Conservation (phyloP, 2,888 invertebrate species). For the Sarcophaga subvicina region DNA sequence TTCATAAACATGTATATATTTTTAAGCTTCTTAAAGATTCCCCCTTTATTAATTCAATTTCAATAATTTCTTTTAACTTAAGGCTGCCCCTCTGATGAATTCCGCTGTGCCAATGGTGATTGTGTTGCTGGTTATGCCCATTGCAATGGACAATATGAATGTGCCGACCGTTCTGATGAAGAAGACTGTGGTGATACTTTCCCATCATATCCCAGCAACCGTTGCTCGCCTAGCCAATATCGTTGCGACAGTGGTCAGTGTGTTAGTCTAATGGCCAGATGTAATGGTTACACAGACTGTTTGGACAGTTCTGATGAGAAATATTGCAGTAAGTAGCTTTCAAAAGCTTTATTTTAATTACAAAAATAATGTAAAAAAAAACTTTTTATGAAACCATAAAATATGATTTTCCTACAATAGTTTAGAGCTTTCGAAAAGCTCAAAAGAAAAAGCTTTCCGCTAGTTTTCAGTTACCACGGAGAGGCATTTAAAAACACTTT, state of each 20-base stretch:
- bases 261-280: slow-evolving; percentile 78
- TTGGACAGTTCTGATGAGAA: slow-evolving; percentile 84
- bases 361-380: neutral
- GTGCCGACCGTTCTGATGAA: slow-evolving; percentile 88
- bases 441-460: too few species aligned
- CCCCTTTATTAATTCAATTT: neutral
- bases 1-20: too few species aligned
- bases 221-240: slow-evolving; percentile 79
- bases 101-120: slow-evolving; percentile 86
- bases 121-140: slow-evolving; percentile 85
- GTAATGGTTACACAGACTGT: slow-evolving; percentile 84
- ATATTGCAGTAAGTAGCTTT: slow-evolving; percentile 82
- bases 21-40: too few species aligned
- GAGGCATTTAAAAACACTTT: too few species aligned
- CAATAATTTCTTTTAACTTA: slow-evolving; percentile 50
- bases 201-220: slow-evolving; percentile 65
- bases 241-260: slow-evolving; percentile 80
- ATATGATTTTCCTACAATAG: too few species aligned
- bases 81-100: slow-evolving; percentile 87
- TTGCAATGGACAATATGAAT: slow-evolving; percentile 87
- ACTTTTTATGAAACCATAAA: neutral
- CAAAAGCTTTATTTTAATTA: neutral
- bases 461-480: too few species aligned
- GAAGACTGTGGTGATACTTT: slow-evolving; percentile 81
- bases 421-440: too few species aligned